Evolutionary conservation across 1,140 invertebrate genomes (phyloP).

Genomic region (Apis cerana): DNA sequence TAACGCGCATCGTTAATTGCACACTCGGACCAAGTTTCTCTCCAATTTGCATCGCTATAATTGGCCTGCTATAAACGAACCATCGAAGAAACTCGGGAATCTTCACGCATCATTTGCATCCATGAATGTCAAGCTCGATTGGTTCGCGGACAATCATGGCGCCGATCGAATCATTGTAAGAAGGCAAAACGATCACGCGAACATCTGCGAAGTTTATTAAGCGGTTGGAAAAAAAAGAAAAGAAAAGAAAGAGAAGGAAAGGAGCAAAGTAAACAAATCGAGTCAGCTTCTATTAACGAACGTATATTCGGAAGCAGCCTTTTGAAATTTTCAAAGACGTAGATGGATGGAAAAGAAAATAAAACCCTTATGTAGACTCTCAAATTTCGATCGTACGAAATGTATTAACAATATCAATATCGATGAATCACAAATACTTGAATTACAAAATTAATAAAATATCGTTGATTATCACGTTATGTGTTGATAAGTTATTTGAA

Average conservation of each 20-base stretch:
- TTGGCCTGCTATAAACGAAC: slow-evolving; percentile 1
- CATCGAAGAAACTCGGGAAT: slow-evolving; percentile 13
- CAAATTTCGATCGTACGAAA: neutral
- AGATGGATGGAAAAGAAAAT: neutral
- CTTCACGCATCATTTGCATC: slow-evolving; percentile 41
- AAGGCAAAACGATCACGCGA: slow-evolving; percentile 12
- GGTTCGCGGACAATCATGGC: slow-evolving; percentile 16
- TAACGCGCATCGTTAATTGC: neutral
- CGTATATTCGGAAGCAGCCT: neutral
- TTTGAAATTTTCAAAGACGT: neutral
- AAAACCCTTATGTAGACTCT: neutral
- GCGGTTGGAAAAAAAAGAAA: neutral
- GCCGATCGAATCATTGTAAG: slow-evolving; percentile 28
- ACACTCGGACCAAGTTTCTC: neutral
- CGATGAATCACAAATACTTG: too few relatives aligned
- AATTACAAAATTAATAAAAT: too few relatives aligned
- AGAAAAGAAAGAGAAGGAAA: too few relatives aligned
- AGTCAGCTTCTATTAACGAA: neutral
- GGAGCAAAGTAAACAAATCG: neutral
- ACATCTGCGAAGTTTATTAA: neutral
- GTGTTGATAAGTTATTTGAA: too few relatives aligned
- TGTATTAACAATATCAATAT: too few relatives aligned
- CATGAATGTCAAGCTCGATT: slow-evolving; percentile 44
- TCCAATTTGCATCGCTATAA: neutral
- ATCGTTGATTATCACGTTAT: too few relatives aligned